Conservation (phyloP, 2,797 vertebrate species). For the Lacerta agilis region DNA sequence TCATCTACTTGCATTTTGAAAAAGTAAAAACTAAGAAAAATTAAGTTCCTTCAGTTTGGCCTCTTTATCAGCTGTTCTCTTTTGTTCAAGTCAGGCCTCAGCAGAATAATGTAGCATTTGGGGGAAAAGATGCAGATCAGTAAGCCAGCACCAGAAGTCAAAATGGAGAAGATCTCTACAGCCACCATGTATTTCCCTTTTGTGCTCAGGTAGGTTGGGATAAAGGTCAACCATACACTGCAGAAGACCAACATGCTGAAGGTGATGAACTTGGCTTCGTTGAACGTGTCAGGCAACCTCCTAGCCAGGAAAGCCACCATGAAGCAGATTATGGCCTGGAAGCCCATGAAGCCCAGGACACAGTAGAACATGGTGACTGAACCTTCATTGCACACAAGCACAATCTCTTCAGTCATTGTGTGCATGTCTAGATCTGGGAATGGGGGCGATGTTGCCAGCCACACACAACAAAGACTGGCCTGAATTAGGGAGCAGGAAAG, state of each 20-base stretch:
- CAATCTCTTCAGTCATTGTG: neutral
- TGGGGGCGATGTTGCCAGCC: neutral
- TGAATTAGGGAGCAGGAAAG: neutral
- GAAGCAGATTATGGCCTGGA: neutral
- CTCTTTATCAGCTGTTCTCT: neutral
- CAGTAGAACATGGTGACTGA: neutral
- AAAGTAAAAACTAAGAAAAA: neutral
- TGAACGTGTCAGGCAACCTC: neutral
- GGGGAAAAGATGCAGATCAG: neutral
- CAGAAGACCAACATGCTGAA: constrained; percentile 2
- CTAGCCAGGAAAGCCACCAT: neutral
- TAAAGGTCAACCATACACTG: neutral
- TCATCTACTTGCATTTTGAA: no score
- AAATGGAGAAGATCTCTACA: neutral
- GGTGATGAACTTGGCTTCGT: neutral
- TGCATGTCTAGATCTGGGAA: neutral
- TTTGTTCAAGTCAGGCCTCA: neutral
- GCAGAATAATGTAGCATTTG: neutral
- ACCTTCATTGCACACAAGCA: neutral
- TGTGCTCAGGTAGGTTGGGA: neutral
- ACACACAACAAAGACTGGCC: neutral
- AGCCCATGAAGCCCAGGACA: neutral
- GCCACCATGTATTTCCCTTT: neutral
- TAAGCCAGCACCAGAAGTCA: neutral
- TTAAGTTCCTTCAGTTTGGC: neutral